Percentiles rank a stretch among this genome's conserved stretches.
phyloP scores from a whole-genome alignment of 2,888 invertebrate species.

The Leucoma salicis region DNA sequence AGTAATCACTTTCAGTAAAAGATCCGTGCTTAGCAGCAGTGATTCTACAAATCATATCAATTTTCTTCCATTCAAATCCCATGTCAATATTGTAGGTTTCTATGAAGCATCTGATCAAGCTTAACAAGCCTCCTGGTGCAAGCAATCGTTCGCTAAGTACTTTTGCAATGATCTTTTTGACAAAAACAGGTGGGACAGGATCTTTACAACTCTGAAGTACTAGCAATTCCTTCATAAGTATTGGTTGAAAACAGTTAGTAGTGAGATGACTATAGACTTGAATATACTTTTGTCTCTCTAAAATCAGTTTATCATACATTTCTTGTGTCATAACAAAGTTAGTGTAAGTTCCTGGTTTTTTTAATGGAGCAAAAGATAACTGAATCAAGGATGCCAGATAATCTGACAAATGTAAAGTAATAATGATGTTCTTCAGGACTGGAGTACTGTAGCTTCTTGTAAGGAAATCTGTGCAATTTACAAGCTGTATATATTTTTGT shows the following conservation, averaged over 20 bases:
- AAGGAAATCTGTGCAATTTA: constrained; percentile 73
- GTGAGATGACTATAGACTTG: constrained; percentile 76
- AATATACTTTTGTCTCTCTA: constrained; percentile 77
- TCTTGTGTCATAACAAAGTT: constrained; percentile 80
- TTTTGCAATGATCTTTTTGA: constrained; percentile 82
- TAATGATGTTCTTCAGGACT: constrained; percentile 80
- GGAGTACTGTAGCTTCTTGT: constrained; percentile 68
- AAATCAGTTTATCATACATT: constrained; percentile 72
- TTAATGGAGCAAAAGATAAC: constrained; percentile 85
- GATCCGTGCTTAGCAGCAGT: constrained; percentile 80
- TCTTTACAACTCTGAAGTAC: constrained; percentile 80
- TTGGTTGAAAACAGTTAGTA: constrained; percentile 80
- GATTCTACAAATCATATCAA: constrained; percentile 85
- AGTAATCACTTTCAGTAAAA: constrained; percentile 69
- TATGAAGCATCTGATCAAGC: constrained; percentile 85
- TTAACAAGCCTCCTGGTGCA: constrained; percentile 84
- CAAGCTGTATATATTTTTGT: constrained; percentile 76
- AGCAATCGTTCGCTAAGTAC: constrained; percentile 83
- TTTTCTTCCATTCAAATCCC: constrained; percentile 85
- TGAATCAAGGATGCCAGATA: constrained; percentile 87
- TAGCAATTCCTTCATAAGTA: constrained; percentile 86
- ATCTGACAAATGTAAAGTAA: constrained; percentile 81
- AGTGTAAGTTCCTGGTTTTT: constrained; percentile 76
- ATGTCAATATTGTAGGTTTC: constrained; percentile 79
- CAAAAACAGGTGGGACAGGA: constrained; percentile 83